Conservation (phyloP, 2,113 vertebrate species). For the Onychorhynchus coronatus region DNA sequence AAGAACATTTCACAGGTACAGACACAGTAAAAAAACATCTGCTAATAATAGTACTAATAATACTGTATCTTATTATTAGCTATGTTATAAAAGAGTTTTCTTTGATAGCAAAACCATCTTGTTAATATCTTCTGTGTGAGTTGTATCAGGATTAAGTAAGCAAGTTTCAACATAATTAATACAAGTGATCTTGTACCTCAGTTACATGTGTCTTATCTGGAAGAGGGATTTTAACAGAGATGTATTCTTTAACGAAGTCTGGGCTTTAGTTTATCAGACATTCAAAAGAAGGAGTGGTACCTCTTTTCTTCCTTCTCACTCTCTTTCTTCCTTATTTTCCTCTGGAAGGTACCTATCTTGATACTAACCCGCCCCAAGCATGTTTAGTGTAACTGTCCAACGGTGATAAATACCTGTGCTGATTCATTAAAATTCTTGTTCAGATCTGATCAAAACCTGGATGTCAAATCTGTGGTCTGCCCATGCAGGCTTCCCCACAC, state of each 20-base stretch:
- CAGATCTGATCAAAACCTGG: slow-evolving; percentile 33
- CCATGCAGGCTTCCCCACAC: slow-evolving; percentile 16
- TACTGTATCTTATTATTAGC: not conserved
- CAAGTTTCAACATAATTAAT: not conserved
- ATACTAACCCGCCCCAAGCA: slow-evolving; percentile 29
- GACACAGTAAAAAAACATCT: not conserved
- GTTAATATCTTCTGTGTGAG: not conserved
- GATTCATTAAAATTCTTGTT: slow-evolving; percentile 52
- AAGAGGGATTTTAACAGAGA: not conserved
- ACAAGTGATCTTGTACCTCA: not conserved
- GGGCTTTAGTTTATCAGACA: not conserved
- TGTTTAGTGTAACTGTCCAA: slow-evolving; percentile 41
- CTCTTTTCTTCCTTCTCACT: not conserved
- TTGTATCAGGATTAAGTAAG: not conserved
- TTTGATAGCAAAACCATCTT: not conserved
- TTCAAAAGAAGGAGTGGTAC: not conserved
- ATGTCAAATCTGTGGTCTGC: slow-evolving; percentile 27
- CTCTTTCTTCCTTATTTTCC: slow-evolving; percentile 14
- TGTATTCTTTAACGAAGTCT: not conserved
- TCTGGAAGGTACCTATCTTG: slow-evolving; percentile 8
- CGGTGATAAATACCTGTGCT: not conserved
- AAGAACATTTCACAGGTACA: not conserved
- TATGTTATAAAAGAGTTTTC: not conserved
- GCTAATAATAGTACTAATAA: not conserved
- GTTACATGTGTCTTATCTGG: not conserved